Conservation (phyloP, 2,797 vertebrate species). For the Macropus fuliginosus region DNA sequence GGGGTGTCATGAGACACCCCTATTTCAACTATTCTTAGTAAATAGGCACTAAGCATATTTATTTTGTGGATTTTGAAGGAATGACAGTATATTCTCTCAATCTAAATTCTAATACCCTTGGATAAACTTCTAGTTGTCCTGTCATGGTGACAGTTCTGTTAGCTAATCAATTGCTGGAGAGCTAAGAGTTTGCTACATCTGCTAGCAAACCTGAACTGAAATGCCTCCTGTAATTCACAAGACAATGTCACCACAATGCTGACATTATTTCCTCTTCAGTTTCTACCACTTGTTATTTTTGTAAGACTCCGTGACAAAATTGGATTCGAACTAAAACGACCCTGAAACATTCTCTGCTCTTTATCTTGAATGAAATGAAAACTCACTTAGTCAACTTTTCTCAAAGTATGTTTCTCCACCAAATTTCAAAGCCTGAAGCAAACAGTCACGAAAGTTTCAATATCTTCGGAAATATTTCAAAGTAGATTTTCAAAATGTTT, state of each 20-base stretch:
- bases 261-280: background rate
- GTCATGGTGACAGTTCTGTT: background rate
- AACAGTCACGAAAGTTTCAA: constrained; percentile 51
- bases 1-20: background rate
- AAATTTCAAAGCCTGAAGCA: constrained; percentile 63
- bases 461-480: constrained; percentile 59
- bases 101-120: background rate
- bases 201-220: background rate
- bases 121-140: background rate
- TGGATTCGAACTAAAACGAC: constrained; percentile 30
- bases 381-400: constrained; percentile 59
- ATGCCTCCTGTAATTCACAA: background rate
- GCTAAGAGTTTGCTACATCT: background rate
- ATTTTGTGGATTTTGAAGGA: background rate
- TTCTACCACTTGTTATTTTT: constrained; percentile 45
- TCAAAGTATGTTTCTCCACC: constrained; percentile 57
- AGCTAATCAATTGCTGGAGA: constrained; percentile 9
- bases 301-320: constrained; percentile 9
- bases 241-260: background rate
- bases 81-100: background rate
- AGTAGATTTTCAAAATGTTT: constrained; percentile 56
- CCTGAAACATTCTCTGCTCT: constrained; percentile 32
- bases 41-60: background rate
- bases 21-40: background rate
- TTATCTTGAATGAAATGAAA: constrained; percentile 36